Evolutionary conservation across 2,888 invertebrate genomes (phyloP).

Genomic region (Scaptomyza tumidula): DNA sequence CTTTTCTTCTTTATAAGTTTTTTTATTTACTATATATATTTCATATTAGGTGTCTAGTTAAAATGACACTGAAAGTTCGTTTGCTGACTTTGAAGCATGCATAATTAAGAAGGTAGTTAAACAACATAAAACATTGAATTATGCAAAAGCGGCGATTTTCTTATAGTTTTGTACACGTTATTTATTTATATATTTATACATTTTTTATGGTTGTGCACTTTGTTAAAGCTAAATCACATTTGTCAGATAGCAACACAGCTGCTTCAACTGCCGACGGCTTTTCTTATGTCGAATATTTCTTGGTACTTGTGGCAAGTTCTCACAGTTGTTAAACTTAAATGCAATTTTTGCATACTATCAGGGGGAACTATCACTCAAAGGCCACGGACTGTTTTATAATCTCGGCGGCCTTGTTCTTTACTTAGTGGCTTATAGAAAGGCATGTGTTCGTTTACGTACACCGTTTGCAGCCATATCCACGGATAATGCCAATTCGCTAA

Average conservation of each 20-base stretch:
- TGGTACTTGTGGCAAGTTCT: constrained; percentile 17
- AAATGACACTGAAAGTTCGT: constrained; percentile 43
- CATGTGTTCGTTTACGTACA: constrained; percentile 65
- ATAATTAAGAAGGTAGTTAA: constrained; percentile 34
- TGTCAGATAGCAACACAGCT: constrained; percentile 20
- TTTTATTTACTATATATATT: background rate
- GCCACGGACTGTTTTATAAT: constrained; percentile 35
- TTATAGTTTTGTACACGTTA: background rate
- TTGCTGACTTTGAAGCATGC: constrained; percentile 47
- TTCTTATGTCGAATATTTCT: constrained; percentile 1
- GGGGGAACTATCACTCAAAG: constrained; percentile 1
- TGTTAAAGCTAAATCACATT: constrained; percentile 20
- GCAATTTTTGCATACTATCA: constrained; percentile 47
- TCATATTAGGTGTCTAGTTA: constrained; percentile 10
- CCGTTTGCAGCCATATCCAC: constrained; percentile 82
- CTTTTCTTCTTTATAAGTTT: background rate
- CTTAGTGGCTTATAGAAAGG: constrained; percentile 16
- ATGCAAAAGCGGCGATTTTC: constrained; percentile 29
- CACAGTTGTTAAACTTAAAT: constrained; percentile 31
- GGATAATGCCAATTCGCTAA: constrained; percentile 80
- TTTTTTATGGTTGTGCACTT: constrained; percentile 13
- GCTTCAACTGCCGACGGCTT: constrained; percentile 32
- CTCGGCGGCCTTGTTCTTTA: constrained; percentile 38
- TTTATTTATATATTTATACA: constrained; percentile 9
- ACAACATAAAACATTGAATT: constrained; percentile 39